Evolutionary conservation across 2,888 invertebrate species (phyloP).

Genomic region (Ellobium chinense): DNA sequence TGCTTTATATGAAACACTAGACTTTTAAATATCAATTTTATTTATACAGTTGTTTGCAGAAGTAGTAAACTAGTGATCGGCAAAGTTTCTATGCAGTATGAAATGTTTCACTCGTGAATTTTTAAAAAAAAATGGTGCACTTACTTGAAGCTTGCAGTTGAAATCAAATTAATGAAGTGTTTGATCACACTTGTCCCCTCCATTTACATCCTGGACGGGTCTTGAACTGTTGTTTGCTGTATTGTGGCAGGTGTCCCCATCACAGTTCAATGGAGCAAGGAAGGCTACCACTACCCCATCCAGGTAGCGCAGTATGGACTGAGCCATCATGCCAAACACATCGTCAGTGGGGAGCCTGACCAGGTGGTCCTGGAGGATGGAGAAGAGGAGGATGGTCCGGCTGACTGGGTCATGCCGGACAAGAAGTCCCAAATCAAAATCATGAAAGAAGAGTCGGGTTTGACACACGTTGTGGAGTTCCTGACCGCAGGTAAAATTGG

Average conservation of each 20-base stretch:
- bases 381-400: constrained; percentile 78
- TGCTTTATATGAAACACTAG: too few species aligned
- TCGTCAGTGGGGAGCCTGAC: constrained; percentile 90
- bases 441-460: constrained; percentile 74
- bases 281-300: constrained; percentile 97
- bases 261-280: constrained; percentile 89
- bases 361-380: constrained; percentile 88
- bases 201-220: too few species aligned
- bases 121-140: too few species aligned
- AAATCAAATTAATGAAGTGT: too few species aligned
- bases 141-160: too few species aligned
- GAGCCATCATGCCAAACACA: constrained; percentile 97
- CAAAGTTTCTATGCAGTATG: too few species aligned
- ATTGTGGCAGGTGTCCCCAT: constrained; percentile 79
- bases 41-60: too few species aligned
- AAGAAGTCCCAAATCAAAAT: constrained; percentile 47
- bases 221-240: too few species aligned
- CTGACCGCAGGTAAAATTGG: constrained; percentile 82
- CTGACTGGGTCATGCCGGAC: constrained; percentile 86
- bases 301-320: constrained; percentile 99
- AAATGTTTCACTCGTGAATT: too few species aligned
- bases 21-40: too few species aligned
- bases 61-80: too few species aligned
- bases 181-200: too few species aligned
- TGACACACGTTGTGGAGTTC: constrained; percentile 82